Conservation (phyloP, 1,140 invertebrate genomes). For the Probaryconus sp. region DNA sequence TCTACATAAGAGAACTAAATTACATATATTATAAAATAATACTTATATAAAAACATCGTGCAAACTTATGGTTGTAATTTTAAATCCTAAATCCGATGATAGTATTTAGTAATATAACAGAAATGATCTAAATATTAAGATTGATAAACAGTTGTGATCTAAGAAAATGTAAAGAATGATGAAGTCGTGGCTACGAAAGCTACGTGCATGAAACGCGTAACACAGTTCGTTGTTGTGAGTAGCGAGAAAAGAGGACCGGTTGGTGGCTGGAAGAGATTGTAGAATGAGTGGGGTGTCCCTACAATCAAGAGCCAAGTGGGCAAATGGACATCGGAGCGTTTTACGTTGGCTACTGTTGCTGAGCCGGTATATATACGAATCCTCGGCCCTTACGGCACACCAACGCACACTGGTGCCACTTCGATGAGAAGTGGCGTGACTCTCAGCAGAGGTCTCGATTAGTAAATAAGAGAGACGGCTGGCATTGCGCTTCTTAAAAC, state of each 20-base stretch:
- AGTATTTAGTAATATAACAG: no score
- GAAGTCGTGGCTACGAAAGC: no score
- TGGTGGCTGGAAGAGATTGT: slow-evolving; percentile 54
- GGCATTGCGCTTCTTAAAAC: slow-evolving; percentile 65
- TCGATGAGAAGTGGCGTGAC: slow-evolving; percentile 42
- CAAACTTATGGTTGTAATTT: no score
- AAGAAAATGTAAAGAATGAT: no score
- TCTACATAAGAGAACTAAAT: no score
- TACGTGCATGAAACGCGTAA: no score
- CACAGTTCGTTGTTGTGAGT: slow-evolving; percentile 32
- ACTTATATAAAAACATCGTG: no score
- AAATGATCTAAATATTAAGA: no score
- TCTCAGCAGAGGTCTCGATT: slow-evolving; percentile 64
- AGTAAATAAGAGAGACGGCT: slow-evolving; percentile 66
- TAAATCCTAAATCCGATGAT: no score
- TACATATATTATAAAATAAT: no score
- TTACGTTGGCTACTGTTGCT: slow-evolving; percentile 34
- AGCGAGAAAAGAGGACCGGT: slow-evolving; percentile 29
- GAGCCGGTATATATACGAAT: slow-evolving; percentile 23
- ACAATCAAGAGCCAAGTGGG: slow-evolving; percentile 58
- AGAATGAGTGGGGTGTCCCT: slow-evolving; percentile 64
- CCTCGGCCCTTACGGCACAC: slow-evolving; percentile 22
- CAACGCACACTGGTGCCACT: slow-evolving; percentile 28
- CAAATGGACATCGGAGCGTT: slow-evolving; percentile 51
- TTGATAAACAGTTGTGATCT: no score